Evolutionary conservation across 2,888 invertebrate genomes (phyloP).

Genomic region (Sepioteuthis lessoniana): DNA sequence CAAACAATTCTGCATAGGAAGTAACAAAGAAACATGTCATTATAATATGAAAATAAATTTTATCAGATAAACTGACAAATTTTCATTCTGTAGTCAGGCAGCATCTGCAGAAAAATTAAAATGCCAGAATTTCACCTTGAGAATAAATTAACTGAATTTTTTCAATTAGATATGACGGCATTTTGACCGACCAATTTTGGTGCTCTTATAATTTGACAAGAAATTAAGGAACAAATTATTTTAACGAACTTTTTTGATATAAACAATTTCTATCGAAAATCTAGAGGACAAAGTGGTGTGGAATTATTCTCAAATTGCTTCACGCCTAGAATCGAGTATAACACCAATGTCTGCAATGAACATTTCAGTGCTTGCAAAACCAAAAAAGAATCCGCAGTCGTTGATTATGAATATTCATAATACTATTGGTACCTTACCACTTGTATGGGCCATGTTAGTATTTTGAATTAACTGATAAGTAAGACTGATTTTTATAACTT

Average conservation of each 20-base stretch:
- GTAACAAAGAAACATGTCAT: not conserved
- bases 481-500: no score
- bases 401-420: no score
- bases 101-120: not conserved
- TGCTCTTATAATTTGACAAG: not conserved
- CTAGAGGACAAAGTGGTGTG: not conserved
- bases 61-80: not conserved
- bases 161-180: not conserved
- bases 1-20: not conserved
- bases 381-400: no score
- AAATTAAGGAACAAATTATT: not conserved
- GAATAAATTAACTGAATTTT: not conserved
- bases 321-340: no score
- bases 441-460: no score
- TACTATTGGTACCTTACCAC: no score
- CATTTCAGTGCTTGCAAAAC: no score
- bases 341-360: no score
- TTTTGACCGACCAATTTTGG: not conserved
- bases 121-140: not conserved
- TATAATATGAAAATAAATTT: not conserved
- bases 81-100: not conserved
- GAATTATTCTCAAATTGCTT: no score
- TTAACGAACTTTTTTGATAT: not conserved
- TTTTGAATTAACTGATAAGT: no score
- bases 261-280: not conserved